Conservation (phyloP, 2,888 invertebrate genomes). For the Drosophila borborema region DNA sequence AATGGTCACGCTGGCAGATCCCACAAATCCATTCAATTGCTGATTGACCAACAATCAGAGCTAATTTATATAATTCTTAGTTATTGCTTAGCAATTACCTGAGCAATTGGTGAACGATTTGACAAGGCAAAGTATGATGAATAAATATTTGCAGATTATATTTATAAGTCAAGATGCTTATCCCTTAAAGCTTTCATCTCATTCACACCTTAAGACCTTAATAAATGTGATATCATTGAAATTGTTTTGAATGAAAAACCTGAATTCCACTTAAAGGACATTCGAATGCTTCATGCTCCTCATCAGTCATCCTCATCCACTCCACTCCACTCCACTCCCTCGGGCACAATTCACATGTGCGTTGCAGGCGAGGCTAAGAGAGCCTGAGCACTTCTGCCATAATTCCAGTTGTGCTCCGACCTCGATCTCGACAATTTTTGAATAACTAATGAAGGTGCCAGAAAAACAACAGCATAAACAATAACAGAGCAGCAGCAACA, state of each 20-base stretch:
- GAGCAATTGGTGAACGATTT: neutral
- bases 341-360: slow-evolving; percentile 59
- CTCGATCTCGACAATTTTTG: slow-evolving; percentile 72
- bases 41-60: slow-evolving; percentile 12
- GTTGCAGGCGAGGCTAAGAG: slow-evolving; percentile 38
- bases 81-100: neutral
- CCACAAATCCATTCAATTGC: neutral
- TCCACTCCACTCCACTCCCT: neutral
- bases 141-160: neutral
- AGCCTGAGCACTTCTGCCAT: slow-evolving; percentile 63
- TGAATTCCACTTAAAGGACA: slow-evolving; percentile 24
- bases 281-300: slow-evolving; percentile 12
- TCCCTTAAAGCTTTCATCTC: slow-evolving; percentile 7
- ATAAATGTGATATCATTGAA: neutral
- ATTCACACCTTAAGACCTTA: neutral
- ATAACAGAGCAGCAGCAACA: slow-evolving; percentile 44
- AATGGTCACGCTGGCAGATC: neutral
- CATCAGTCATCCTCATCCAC: slow-evolving; percentile 37
- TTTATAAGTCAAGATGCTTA: neutral
- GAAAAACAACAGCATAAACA: slow-evolving; percentile 68
- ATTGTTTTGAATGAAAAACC: slow-evolving; percentile 4
- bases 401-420: slow-evolving; percentile 69
- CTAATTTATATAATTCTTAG: neutral
- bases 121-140: too few relatives aligned
- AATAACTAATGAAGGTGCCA: slow-evolving; percentile 81